phyloP scores from a whole-genome alignment of 2,888 invertebrate genomes.

The Poecilus cupreus region DNA sequence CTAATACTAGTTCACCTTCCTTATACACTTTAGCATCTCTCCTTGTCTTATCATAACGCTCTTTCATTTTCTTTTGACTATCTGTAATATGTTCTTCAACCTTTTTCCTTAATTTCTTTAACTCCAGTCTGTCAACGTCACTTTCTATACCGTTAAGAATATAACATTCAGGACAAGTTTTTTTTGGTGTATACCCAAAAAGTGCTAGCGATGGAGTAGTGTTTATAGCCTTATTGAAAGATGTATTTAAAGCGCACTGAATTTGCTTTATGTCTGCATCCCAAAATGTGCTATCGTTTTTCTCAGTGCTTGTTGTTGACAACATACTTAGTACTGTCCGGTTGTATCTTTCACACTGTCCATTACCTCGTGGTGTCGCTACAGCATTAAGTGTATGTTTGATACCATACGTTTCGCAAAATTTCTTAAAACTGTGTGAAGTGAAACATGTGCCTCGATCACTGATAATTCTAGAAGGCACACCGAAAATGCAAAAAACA shows the following conservation, averaged over 20 bases:
- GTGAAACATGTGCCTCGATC: constrained; percentile 65
- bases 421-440: constrained; percentile 61
- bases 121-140: background rate
- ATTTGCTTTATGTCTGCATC: constrained; percentile 63
- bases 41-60: constrained; percentile 49
- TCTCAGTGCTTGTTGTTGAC: constrained; percentile 61
- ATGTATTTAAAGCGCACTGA: constrained; percentile 64
- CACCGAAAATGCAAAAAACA: constrained; percentile 62
- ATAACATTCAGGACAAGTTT: constrained; percentile 48
- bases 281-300: constrained; percentile 61
- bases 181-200: constrained; percentile 59
- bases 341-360: constrained; percentile 64
- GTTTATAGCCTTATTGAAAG: constrained; percentile 60
- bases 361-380: constrained; percentile 65
- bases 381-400: constrained; percentile 61
- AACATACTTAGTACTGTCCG: constrained; percentile 61
- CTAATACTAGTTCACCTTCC: constrained; percentile 46
- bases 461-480: constrained; percentile 63
- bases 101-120: constrained; percentile 51
- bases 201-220: constrained; percentile 61
- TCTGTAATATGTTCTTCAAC: constrained; percentile 53
- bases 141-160: constrained; percentile 25
- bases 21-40: constrained; percentile 20
- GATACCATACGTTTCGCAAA: constrained; percentile 63
- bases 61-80: constrained; percentile 60